Conservation (phyloP, 2,797 vertebrate genomes). For the Microchirus variegatus region DNA sequence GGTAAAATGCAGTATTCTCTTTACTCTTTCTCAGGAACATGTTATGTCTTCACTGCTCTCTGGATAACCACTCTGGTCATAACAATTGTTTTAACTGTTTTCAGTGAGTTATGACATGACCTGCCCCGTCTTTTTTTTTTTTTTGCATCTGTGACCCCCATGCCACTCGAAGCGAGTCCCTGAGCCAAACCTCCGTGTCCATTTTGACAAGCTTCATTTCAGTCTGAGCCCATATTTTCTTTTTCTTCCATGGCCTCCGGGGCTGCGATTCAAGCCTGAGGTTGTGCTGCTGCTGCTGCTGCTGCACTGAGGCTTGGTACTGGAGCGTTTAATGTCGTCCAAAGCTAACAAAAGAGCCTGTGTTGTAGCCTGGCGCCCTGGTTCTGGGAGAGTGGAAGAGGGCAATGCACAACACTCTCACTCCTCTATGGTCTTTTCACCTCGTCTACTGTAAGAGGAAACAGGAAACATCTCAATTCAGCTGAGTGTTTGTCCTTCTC, state of each 20-base stretch:
- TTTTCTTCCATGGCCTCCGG: slow-evolving; percentile 68
- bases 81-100: slow-evolving; percentile 68
- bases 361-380: slow-evolving; percentile 72
- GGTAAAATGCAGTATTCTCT: slow-evolving; percentile 53
- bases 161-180: slow-evolving; percentile 64
- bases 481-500: slow-evolving; percentile 39
- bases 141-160: slow-evolving; percentile 64
- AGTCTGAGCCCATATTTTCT: slow-evolving; percentile 77
- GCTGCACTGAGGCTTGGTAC: slow-evolving; percentile 65
- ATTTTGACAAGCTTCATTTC: slow-evolving; percentile 80
- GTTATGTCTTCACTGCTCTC: slow-evolving; percentile 63
- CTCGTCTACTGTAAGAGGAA: slow-evolving; percentile 54
- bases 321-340: slow-evolving; percentile 77
- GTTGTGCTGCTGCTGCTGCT: slow-evolving; percentile 65
- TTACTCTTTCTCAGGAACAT: slow-evolving; percentile 47
- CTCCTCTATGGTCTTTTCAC: slow-evolving; percentile 45
- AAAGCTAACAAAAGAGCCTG: slow-evolving; percentile 78
- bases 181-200: slow-evolving; percentile 71
- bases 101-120: slow-evolving; percentile 60
- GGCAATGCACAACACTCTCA: slow-evolving; percentile 63
- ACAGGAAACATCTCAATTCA: slow-evolving; percentile 53
- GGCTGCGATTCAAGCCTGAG: slow-evolving; percentile 73
- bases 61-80: slow-evolving; percentile 63
- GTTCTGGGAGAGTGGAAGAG: slow-evolving; percentile 77
- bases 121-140: slow-evolving; percentile 36